A percentile compares a stretch with the other conserved stretches of the same genome.
Conservation (phyloP, 1,140 invertebrate genomes). For the Caenorhabditis remanei region DNA sequence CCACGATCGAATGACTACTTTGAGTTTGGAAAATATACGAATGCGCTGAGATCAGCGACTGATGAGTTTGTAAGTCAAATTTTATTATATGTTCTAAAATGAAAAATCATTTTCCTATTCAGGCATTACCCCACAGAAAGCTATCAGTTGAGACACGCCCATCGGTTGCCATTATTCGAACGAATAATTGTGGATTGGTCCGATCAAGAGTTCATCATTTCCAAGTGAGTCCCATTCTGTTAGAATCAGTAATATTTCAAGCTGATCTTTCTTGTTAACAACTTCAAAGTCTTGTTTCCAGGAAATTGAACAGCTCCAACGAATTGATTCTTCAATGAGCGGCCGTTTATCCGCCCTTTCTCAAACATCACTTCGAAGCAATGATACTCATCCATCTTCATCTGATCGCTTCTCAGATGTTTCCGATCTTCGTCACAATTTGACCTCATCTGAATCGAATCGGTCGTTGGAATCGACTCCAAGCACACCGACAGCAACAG, state of each 20-base stretch:
- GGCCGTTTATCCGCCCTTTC: background rate
- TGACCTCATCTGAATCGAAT: constrained; percentile 3
- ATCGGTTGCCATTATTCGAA: constrained; percentile 22
- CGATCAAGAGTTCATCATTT: constrained; percentile 28
- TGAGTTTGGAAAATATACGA: constrained; percentile 33
- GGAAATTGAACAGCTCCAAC: constrained; percentile 37
- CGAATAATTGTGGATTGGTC: constrained; percentile 30
- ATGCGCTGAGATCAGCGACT: background rate
- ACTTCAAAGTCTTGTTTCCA: background rate
- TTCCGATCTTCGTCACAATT: constrained; percentile 31
- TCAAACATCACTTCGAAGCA: constrained; percentile 2
- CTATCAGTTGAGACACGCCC: constrained; percentile 9
- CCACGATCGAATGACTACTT: constrained; percentile 7
- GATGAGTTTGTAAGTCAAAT: constrained; percentile 24
- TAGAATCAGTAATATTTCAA: no score
- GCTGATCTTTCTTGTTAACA: background rate
- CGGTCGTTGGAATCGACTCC: background rate
- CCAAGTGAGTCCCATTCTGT: background rate
- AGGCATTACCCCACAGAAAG: background rate
- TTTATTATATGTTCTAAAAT: background rate
- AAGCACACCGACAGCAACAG: background rate
- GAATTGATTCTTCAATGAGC: constrained; percentile 11
- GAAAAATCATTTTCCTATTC: background rate
- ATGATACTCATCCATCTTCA: constrained; percentile 24
- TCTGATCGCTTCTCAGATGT: constrained; percentile 18